A percentile compares a stretch with the other conserved stretches of the same genome.
Conservation (phyloP, 92 coral and sea anemone species). For the Meandrina meandrites region DNA sequence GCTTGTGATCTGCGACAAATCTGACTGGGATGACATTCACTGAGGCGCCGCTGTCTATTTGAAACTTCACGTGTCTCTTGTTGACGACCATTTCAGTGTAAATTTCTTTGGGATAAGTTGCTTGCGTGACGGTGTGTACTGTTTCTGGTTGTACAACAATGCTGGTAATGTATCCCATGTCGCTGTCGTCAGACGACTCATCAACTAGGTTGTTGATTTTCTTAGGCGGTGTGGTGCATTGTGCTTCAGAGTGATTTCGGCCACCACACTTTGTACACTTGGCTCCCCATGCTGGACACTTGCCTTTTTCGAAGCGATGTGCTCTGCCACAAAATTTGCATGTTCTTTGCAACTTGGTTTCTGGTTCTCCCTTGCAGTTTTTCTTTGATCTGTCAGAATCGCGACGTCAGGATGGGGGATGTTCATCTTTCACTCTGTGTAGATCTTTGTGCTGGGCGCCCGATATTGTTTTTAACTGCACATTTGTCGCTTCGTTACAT, state of each 20-base stretch:
- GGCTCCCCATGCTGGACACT: neutral
- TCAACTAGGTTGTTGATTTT: conserved; percentile 9
- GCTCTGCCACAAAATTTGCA: no score
- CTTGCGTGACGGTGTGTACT: conserved; percentile 10
- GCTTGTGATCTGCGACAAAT: neutral
- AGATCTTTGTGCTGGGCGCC: neutral
- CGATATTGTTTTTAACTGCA: conserved; percentile 13
- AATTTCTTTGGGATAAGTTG: neutral
- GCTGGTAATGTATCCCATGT: conserved; percentile 21
- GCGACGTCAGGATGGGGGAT: no score
- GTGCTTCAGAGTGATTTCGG: neutral
- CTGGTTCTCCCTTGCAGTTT: no score
- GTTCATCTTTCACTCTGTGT: no score
- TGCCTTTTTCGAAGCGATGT: no score
- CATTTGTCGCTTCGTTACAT: conserved; percentile 9
- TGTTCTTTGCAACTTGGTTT: no score
- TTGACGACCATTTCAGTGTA: conserved; percentile 17
- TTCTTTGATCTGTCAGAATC: no score
- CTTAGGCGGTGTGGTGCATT: neutral
- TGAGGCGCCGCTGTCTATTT: conserved; percentile 35
- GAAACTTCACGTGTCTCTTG: neutral
- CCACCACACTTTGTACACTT: conserved; percentile 28
- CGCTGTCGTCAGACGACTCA: conserved; percentile 19
- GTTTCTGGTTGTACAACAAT: conserved; percentile 26
- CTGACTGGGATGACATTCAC: conserved; percentile 18